A percentile compares a stretch with the other conserved stretches of the same genome.
Evolutionary conservation across 2,888 invertebrate genomes (phyloP).

Genomic region (Oxystoma pomonae): DNA sequence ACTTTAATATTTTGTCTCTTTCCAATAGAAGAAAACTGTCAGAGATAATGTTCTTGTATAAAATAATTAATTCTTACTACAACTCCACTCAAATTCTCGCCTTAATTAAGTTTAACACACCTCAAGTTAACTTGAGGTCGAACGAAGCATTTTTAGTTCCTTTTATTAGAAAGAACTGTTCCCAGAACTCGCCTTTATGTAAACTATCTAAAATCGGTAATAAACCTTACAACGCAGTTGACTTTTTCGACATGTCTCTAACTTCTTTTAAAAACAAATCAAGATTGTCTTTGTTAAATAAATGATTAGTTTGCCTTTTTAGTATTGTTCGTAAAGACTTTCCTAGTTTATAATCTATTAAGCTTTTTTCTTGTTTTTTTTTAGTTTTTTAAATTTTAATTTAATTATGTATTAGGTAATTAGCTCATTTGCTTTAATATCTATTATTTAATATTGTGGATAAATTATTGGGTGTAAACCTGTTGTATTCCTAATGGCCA

Average conservation of each 20-base stretch:
- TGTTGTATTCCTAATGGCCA: no score
- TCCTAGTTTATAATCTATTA: no score
- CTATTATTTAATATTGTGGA: no score
- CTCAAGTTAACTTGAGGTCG: not conserved
- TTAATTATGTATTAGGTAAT: no score
- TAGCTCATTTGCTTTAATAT: no score
- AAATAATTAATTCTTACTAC: not conserved
- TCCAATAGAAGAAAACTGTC: not conserved
- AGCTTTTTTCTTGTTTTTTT: no score
- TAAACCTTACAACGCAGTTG: not conserved
- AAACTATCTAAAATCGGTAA: not conserved
- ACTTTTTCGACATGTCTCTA: not conserved
- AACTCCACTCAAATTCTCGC: not conserved
- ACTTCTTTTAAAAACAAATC: not conserved
- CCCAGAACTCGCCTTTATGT: not conserved
- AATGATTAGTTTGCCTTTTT: not conserved
- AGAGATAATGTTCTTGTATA: not conserved
- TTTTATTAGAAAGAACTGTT: not conserved
- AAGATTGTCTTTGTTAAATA: not conserved
- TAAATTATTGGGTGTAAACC: no score
- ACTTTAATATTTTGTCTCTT: constrained; percentile 1
- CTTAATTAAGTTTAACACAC: not conserved
- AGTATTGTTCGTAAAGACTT: no score
- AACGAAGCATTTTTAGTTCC: constrained; percentile 3
- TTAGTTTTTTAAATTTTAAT: no score